Evolutionary conservation across 2,888 invertebrate genomes (phyloP).

Genomic region (Oxyscelio sp.): DNA sequence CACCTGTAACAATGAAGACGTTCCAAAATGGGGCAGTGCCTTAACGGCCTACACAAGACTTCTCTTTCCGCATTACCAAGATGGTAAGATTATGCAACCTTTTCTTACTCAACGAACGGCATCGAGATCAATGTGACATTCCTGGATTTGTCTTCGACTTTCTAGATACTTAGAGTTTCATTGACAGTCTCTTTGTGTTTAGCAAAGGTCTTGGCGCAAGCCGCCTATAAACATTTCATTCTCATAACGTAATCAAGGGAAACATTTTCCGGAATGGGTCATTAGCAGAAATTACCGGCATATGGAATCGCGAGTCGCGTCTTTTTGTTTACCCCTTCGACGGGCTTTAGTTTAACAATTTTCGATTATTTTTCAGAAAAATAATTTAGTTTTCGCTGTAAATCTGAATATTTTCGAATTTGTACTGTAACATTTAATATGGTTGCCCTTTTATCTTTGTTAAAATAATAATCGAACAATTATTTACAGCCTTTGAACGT

Average conservation of each 20-base stretch:
- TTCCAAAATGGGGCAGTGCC: too few species aligned
- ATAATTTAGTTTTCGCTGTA: background rate
- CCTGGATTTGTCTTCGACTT: constrained; percentile 27
- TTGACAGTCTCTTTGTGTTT: constrained; percentile 20
- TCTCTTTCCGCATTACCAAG: too few species aligned
- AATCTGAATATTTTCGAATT: constrained; percentile 3
- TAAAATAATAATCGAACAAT: constrained; percentile 85
- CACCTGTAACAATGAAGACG: too few species aligned
- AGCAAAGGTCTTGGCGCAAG: constrained; percentile 18
- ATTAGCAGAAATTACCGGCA: background rate
- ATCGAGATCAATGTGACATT: too few species aligned
- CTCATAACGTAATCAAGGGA: constrained; percentile 6
- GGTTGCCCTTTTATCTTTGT: constrained; percentile 63
- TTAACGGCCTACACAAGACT: too few species aligned
- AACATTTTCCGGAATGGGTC: constrained; percentile 5
- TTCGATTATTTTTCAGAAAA: background rate
- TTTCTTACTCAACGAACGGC: too few species aligned
- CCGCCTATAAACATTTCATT: constrained; percentile 11
- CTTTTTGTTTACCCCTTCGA: background rate
- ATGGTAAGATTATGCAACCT: too few species aligned
- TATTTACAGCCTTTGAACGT: constrained; percentile 85
- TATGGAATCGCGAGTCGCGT: background rate
- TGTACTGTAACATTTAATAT: constrained; percentile 1
- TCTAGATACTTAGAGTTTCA: constrained; percentile 9
- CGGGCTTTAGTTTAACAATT: constrained; percentile 19